Percentiles rank a stretch among this genome's conserved stretches.
These are phyloP conservation scores for Petrocephalus microphthalmus DNA, from an alignment of 2,113 vertebrate genomes.

Conservation along the genomic window DNA sequence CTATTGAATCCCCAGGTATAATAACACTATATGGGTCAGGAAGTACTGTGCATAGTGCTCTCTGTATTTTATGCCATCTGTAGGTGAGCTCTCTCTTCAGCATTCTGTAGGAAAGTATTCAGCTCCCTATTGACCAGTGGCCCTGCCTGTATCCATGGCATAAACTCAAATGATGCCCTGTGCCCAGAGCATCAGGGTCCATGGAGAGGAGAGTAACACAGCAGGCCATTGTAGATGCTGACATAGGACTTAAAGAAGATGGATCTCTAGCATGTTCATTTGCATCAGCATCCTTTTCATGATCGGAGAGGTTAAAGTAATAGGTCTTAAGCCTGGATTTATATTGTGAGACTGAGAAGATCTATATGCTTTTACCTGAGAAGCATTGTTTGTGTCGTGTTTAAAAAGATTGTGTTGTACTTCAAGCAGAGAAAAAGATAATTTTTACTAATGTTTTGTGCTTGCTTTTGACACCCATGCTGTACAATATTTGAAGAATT, in stretches of 20 bases:
- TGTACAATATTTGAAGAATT: not conserved
- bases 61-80: not conserved
- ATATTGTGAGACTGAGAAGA: not conserved
- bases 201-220: not conserved
- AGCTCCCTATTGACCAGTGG: not conserved
- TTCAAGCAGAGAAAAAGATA: not conserved
- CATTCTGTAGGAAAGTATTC: not conserved
- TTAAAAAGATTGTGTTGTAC: not conserved
- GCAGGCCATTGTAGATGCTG: not conserved
- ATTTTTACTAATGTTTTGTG: not conserved
- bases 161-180: not conserved
- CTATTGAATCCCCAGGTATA: not conserved
- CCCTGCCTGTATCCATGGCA: not conserved
- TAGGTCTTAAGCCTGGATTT: not conserved
- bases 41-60: not conserved
- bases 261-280: not conserved
- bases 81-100: not conserved
- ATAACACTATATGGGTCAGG: not conserved
- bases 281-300: not conserved
- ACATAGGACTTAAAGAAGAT: not conserved
- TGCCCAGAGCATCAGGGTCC: not conserved
- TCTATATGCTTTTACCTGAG: not conserved
- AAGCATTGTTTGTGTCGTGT: not conserved
- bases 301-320: not conserved
- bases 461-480: not conserved